Base-by-base conservation (phyloP, 2,797 vertebrate genomes). In the Triplophysa yarkandensis region DNA sequence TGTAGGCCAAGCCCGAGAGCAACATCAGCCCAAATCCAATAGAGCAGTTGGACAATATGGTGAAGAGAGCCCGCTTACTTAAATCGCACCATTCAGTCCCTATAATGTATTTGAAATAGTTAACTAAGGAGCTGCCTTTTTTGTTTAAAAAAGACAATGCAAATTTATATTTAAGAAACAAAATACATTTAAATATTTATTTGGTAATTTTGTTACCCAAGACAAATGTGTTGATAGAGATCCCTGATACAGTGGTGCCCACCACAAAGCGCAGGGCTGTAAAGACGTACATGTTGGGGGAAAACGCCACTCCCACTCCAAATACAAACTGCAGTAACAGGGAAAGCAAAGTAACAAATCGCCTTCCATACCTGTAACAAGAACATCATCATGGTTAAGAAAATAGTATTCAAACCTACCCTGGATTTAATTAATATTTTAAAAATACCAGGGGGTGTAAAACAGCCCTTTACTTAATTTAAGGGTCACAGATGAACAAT, bases 31-130 rank as follows among this genome's bases (percentile, higher is more conserved):
- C 95, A 0, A 92, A 0, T 4, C 94, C 85, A 1, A 86, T 93
- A 30, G 64, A 79, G 21, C 85, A 77, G 17, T 95, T 94, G n/a
- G 83, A 82, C 5, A 85, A 1, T 32, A 95, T 88, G 32, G 94
- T 86, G 7, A 93, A 90, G 6, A 86, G 77, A 0, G 94, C 91
- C 30, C 95, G 90, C 23, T 82, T 84, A 5, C 90, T 90, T 13
- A 90, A 87, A 14, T 94, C 93, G 0, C 91, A 89, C 96, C 96
- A 98, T 82, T 96, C 95, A 10, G 93, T 89, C 67, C 88, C 95
- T 96, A 72, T 0, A 83, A 71, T 60, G 9, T 62, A 16, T 46
- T 2, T 16, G 14, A 52, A 9, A 17, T 25, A 58, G 46, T 11
- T 65, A 11, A 3, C 11, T 2, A 39, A 11, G 10, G 3, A 39